These are phyloP conservation scores for Stichopus chloronotus DNA, from an alignment of 35 echinoderm and acorn worm species.

Conservation along the genomic window DNA sequence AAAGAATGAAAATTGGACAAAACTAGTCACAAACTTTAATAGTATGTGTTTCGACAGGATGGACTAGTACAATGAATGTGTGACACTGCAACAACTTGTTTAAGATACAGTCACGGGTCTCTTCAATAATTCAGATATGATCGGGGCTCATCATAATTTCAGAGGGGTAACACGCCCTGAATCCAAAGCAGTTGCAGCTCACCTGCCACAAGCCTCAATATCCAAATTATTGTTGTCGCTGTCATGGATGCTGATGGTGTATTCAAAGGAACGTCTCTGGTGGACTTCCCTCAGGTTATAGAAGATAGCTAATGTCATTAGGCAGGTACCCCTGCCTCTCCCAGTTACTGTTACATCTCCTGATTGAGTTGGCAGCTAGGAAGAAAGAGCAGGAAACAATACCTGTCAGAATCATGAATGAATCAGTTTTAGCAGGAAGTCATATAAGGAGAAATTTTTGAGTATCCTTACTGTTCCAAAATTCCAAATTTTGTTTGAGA, in stretches of 20 bases:
- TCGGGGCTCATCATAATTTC: too few species aligned
- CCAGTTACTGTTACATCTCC: conserved; percentile 14
- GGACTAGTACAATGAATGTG: too few species aligned
- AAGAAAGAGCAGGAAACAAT: not conserved
- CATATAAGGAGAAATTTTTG: not conserved
- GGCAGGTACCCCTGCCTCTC: conserved; percentile 34
- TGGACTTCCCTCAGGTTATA: not conserved
- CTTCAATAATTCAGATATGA: too few species aligned
- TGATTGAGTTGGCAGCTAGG: conserved; percentile 39
- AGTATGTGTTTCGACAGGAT: too few species aligned
- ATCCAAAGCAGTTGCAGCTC: not conserved
- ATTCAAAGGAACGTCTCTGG: conserved; percentile 1
- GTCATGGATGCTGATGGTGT: conserved; percentile 13
- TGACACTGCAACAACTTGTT: too few species aligned
- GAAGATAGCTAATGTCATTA: conserved; percentile 22
- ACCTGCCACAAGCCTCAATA: conserved; percentile 45
- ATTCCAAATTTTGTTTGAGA: not conserved
- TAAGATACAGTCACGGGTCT: too few species aligned
- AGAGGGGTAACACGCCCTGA: too few species aligned
- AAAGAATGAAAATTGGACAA: too few species aligned
- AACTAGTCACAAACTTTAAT: too few species aligned
- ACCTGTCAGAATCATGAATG: too few species aligned
- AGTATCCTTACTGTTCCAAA: not conserved
- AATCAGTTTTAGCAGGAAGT: not conserved
- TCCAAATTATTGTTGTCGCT: conserved; percentile 10